These are phyloP conservation scores for Montipora sp. DNA, from an alignment of 64 coral and sea anemone species.

Conservation along the genomic window DNA sequence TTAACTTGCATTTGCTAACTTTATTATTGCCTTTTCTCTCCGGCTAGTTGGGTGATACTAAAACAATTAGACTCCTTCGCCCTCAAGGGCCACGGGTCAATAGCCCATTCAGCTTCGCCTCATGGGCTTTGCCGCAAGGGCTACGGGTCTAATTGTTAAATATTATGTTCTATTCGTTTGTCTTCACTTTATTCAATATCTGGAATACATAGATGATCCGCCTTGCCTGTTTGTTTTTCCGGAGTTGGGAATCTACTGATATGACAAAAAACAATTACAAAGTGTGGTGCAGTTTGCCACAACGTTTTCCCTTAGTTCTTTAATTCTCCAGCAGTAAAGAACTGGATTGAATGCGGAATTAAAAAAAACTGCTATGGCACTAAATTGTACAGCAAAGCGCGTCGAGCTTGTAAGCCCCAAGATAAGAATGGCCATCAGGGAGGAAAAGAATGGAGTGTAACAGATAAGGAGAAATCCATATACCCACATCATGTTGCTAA, in stretches of 20 bases:
- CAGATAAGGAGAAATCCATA: background rate
- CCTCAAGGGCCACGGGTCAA: too few relatives aligned
- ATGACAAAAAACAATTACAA: background rate
- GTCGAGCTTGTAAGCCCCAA: background rate
- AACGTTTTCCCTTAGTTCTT: constrained; percentile 8
- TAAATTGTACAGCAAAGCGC: background rate
- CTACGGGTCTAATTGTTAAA: too few relatives aligned
- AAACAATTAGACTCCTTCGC: too few relatives aligned
- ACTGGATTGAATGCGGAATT: constrained; percentile 25
- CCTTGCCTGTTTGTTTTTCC: background rate
- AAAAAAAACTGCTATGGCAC: background rate
- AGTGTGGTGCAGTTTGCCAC: background rate
- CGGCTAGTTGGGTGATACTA: too few relatives aligned
- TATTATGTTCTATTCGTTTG: too few relatives aligned
- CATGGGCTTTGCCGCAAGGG: too few relatives aligned
- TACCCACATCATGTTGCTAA: background rate
- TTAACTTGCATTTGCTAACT: too few relatives aligned
- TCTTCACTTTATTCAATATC: too few relatives aligned
- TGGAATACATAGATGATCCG: too few relatives aligned
- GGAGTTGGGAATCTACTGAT: background rate
- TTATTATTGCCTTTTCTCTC: too few relatives aligned
- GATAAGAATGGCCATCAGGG: background rate
- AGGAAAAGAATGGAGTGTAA: background rate
- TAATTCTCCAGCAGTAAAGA: constrained; percentile 41
- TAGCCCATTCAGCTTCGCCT: too few relatives aligned